A percentile compares a stretch with the other conserved stretches of the same genome.
These are phyloP conservation scores for Psephotus haematonotus DNA, from an alignment of 2,113 vertebrate species.

Conservation along the genomic window DNA sequence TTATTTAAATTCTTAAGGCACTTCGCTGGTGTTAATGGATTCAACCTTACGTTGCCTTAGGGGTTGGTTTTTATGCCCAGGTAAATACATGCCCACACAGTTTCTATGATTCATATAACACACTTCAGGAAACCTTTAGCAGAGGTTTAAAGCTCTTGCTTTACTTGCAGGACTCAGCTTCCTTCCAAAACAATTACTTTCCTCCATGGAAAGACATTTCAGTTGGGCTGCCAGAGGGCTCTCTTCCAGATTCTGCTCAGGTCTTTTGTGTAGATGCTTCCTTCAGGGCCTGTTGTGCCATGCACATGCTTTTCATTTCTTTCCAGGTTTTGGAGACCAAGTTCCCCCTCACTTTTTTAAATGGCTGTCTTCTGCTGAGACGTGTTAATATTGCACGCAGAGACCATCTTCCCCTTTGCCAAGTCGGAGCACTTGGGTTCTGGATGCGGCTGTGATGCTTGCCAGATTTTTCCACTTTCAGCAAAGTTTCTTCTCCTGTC, in stretches of 20 bases:
- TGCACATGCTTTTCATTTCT: background rate
- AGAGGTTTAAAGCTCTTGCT: background rate
- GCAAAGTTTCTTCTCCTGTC: background rate
- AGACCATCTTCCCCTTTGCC: conserved; percentile 17
- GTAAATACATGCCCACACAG: background rate
- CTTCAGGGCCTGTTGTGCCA: background rate
- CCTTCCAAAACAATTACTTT: background rate
- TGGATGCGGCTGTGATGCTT: background rate
- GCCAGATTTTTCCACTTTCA: background rate
- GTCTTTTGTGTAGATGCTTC: background rate
- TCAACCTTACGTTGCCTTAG: background rate
- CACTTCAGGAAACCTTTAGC: background rate
- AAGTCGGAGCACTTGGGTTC: background rate
- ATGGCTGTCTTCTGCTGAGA: background rate
- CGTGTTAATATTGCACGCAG: background rate
- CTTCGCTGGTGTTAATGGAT: background rate
- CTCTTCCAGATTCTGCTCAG: background rate
- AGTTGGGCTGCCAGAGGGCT: background rate
- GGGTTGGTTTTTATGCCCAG: background rate
- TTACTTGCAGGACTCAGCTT: background rate
- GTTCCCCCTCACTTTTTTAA: background rate
- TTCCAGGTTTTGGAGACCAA: background rate
- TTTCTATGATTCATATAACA: background rate
- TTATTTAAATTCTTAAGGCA: background rate
- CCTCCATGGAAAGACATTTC: background rate